Evolutionary conservation across 2,113 vertebrate species (phyloP).

Genomic region (Heterotilapia buettikoferi): DNA sequence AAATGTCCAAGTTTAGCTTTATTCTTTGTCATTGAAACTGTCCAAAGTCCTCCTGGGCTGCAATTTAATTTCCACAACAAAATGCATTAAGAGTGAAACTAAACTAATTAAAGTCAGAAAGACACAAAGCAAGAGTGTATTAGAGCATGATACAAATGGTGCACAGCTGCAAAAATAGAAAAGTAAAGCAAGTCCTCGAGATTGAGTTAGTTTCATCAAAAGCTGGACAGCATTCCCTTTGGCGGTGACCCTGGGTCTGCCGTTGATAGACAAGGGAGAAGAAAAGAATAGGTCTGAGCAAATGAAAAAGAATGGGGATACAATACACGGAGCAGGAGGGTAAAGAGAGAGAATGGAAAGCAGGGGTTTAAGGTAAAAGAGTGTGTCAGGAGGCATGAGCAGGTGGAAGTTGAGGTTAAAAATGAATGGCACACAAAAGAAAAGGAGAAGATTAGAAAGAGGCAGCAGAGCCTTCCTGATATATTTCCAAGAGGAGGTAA

Average conservation of each 20-base stretch:
- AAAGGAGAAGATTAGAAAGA: background rate
- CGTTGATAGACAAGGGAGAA: background rate
- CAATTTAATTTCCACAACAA: background rate
- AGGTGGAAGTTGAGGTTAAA: background rate
- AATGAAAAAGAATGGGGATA: conserved; percentile 15
- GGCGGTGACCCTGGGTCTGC: conserved; percentile 26
- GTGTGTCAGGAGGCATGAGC: background rate
- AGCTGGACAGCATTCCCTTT: background rate
- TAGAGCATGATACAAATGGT: background rate
- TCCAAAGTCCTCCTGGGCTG: background rate
- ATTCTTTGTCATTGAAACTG: background rate
- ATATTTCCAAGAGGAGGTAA: background rate
- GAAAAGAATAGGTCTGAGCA: conserved; percentile 25
- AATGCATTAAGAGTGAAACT: background rate
- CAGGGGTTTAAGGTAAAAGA: background rate
- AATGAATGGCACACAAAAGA: conserved; percentile 20
- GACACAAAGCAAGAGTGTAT: background rate
- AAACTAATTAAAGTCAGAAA: background rate
- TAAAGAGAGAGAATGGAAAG: conserved; percentile 3
- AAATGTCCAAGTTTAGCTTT: background rate
- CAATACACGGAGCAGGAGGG: background rate
- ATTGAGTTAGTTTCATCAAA: conserved; percentile 28
- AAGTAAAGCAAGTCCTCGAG: background rate
- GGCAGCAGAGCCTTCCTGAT: background rate
- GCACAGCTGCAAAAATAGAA: background rate